Percentiles rank a stretch among this genome's conserved stretches.
phyloP scores from a whole-genome alignment of 2,888 invertebrate species.

The Elmis aenea region DNA sequence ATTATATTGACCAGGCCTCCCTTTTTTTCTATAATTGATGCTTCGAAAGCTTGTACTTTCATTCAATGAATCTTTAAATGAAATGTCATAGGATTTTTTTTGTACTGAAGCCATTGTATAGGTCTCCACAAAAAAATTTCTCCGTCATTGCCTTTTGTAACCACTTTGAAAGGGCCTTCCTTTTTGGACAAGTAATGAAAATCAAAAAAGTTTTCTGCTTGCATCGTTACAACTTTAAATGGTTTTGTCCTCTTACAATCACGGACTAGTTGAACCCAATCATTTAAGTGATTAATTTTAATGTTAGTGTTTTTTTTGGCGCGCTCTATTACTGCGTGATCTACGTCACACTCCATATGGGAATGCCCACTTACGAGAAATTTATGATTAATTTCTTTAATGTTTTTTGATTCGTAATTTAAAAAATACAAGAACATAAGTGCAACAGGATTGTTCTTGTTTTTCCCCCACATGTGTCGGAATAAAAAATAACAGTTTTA shows the following conservation, averaged over 20 bases:
- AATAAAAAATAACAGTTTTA: background rate
- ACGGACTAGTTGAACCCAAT: slow-evolving; percentile 2
- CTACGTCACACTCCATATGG: slow-evolving; percentile 3
- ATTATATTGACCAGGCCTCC: too few species aligned
- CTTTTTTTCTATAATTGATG: too few species aligned
- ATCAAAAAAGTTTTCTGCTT: background rate
- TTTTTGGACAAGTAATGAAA: background rate
- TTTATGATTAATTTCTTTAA: slow-evolving; percentile 1
- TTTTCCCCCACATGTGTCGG: background rate
- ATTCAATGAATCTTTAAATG: too few species aligned
- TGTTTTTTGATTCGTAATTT: background rate
- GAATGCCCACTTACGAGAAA: slow-evolving; percentile 3
- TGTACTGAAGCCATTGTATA: too few species aligned
- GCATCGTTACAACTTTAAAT: slow-evolving; percentile 1
- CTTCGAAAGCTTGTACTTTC: too few species aligned
- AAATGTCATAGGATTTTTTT: too few species aligned
- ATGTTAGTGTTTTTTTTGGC: background rate
- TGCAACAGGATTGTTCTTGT: background rate
- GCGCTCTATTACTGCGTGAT: slow-evolving; percentile 3
- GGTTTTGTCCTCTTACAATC: background rate
- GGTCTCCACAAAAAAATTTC: too few species aligned
- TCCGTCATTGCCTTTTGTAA: too few species aligned
- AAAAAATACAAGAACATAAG: too few species aligned
- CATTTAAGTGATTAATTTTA: slow-evolving; percentile 1
- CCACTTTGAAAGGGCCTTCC: too few species aligned